phyloP scores from a whole-genome alignment of 2,888 invertebrate species.

The Glomeris marginata region DNA sequence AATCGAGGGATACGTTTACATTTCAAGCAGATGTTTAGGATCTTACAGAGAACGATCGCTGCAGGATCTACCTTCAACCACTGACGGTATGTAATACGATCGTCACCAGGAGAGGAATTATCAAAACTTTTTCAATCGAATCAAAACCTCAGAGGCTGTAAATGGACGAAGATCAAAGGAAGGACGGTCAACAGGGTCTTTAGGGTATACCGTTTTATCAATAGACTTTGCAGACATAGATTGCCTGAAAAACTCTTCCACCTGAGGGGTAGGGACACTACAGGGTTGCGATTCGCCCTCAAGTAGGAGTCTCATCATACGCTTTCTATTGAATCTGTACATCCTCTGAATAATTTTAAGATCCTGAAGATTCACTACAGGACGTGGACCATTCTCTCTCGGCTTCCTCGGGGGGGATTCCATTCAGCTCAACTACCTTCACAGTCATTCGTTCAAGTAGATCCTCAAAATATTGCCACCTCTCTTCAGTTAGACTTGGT shows the following conservation, averaged over 20 bases:
- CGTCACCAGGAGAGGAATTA: not conserved
- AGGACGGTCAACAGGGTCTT: not conserved
- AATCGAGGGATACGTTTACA: not conserved
- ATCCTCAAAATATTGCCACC: no score
- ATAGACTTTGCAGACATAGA: not conserved
- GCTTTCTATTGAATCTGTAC: not conserved
- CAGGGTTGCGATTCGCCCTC: not conserved
- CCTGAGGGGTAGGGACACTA: not conserved
- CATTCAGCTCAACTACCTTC: no score
- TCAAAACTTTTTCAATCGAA: not conserved
- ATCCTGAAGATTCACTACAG: not conserved
- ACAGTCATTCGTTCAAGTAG: no score
- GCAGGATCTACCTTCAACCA: not conserved
- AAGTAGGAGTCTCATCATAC: not conserved
- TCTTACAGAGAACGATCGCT: not conserved
- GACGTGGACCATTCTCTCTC: no score
- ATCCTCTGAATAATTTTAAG: not conserved
- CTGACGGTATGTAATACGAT: not conserved
- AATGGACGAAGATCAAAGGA: not conserved
- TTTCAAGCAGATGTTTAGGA: constrained; percentile 5
- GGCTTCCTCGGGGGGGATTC: no score
- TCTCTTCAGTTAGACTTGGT: no score
- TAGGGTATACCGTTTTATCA: not conserved
- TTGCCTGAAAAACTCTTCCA: not conserved
- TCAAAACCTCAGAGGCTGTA: not conserved